Base-by-base conservation (phyloP, 30 jellyfish, hydroid and myxozoan genomes). In the Haliclystus octoradiatus region DNA sequence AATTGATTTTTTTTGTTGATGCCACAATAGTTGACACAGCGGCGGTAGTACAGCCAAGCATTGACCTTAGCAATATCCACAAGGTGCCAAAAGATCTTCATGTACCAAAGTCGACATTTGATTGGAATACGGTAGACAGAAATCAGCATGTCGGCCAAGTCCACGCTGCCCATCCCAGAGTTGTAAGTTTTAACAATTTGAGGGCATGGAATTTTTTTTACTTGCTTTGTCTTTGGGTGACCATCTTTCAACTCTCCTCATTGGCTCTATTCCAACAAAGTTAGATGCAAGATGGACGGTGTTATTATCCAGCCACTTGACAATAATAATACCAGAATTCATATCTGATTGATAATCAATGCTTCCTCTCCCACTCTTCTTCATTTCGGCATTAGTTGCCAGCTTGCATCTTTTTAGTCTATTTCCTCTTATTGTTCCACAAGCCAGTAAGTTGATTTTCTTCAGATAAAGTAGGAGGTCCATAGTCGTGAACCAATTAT, bases 111-210 rank as follows among this genome's bases (percentile, higher is more conserved):
- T 50, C 65, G 34, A 23, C 81, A 71, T 34, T 79, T 79, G 68
- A 35, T 25, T 0, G 80, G 81, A 25, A 65, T 79, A 26, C 89
- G 49, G 83, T 79, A 79, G 29, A 79, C 53, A 23, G 82, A 32
- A 46, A 79, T 79, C 3, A 63, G 81, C 81, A 76, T 76, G n/a
- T 76, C 88, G 3, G 84, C 84, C 40, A 77, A 63, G 49, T 77
- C 92, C 32, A 69, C 92, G 26, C 78, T 77, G 4, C 92, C 83
- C 84, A 77, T 77, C 30, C 88, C 83, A 53, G 69, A 40, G 65
- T 77, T 77, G 70, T 68, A 77, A 46, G 24, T 33, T 15, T 68
- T 78, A 50, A 67, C 65, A 12, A 69, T 7, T 47, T 46, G 67
- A 15, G 92, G 92, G 34, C 83, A 62, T 33, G 72, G 25, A 25